Base-by-base conservation (phyloP, 2,113 vertebrate genomes). In the Xenopus laevis region DNA sequence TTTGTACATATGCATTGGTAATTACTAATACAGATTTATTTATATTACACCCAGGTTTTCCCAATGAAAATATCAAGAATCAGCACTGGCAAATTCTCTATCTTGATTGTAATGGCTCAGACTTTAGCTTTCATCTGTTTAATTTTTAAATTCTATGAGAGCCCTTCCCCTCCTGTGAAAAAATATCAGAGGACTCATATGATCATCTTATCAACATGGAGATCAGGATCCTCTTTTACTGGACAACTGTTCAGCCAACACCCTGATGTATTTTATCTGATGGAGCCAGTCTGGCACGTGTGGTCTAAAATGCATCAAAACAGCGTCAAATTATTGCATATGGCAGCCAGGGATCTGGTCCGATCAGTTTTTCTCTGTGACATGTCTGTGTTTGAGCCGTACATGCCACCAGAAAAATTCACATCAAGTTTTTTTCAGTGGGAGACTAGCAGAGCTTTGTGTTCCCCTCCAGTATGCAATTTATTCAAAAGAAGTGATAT, bases 381-480 rank as follows among this genome's bases (percentile, higher is more conserved):
- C 84, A 83, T 95, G 83, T 91, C 92, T 0, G 93, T 90, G 21
- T 89, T 94, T 67, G 93, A 97, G 27, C 82, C 93, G 57, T 97
- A 96, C 84, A 79, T 95, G 65, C 83, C 89, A 0, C 82, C 84
- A 0, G 71, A 84, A 5, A 86, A 83, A 68, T 89, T 84, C 12
- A 81, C 92, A 23, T 95, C 95, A 4, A 79, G 84, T 2, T 72
- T 99, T 74, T 99, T 99, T 79, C 89, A 94, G 83, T 98, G 95
- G 94, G 89, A 91, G 16, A 82, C 88, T 15, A 98, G 97, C 78
- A 86, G 93, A 23, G 96, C 96, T 0, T 86, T 99, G 74, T 99
- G 97, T 79, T 96, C 97, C 0, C 91, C 90, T 0, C 97, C 97
- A 0, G 92, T 88, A 2, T 99, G 97, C 13, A 13, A 86, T 0